These are phyloP conservation scores for Dysmachus trigonus DNA, from an alignment of 2,888 invertebrate species.

Conservation along the genomic window DNA sequence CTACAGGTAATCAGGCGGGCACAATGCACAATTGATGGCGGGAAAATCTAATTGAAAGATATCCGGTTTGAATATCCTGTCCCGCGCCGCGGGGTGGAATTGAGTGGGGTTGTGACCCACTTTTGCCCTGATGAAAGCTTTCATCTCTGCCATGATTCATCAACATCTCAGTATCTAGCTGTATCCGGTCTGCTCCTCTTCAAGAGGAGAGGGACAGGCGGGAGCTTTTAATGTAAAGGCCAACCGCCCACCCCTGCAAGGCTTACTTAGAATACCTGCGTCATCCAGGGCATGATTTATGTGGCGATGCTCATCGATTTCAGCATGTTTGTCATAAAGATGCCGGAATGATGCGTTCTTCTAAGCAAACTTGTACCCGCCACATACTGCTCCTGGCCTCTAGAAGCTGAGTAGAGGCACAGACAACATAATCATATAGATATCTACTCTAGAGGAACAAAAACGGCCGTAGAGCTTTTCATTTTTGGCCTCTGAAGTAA, in stretches of 20 bases:
- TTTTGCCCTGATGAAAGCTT: constrained; percentile 27
- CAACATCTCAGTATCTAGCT: not conserved
- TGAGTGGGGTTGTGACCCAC: not conserved
- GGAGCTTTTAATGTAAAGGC: constrained; percentile 3
- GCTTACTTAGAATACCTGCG: constrained; percentile 6
- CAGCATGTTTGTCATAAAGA: not conserved
- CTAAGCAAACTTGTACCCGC: not conserved
- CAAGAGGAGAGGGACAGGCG: not conserved
- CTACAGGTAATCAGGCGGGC: constrained; percentile 28
- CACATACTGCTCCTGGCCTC: not conserved
- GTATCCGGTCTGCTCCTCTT: not conserved
- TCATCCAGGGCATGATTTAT: constrained; percentile 24
- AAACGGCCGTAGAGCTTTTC: too few species aligned
- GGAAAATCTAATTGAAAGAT: constrained; percentile 40
- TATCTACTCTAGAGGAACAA: too few species aligned
- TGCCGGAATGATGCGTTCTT: not conserved
- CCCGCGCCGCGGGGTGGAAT: not conserved
- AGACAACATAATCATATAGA: too few species aligned
- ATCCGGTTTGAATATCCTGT: constrained; percentile 38
- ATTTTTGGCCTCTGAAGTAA: too few species aligned
- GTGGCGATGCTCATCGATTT: not conserved
- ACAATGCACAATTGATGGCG: constrained; percentile 37
- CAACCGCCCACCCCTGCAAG: not conserved
- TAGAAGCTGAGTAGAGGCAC: too few species aligned
- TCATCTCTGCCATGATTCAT: constrained; percentile 23